phyloP scores from a whole-genome alignment of 2,797 vertebrate genomes.

The Lagorchestes hirsutus region DNA sequence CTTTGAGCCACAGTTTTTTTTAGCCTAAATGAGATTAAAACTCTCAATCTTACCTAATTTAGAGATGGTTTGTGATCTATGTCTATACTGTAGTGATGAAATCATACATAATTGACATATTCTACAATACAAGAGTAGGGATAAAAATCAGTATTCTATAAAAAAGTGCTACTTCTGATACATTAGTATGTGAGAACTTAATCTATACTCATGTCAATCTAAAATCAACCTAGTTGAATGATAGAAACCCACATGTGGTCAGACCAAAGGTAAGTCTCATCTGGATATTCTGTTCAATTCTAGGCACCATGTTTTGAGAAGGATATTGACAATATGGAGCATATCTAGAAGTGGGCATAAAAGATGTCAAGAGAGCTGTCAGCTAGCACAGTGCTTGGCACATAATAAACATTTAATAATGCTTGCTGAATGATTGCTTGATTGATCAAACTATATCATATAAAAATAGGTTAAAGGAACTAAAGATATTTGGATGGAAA shows the following conservation, averaged over 20 bases:
- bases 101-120: neutral
- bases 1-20: neutral
- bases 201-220: neutral
- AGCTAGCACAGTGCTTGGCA: neutral
- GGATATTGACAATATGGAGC: neutral
- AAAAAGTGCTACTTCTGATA: neutral
- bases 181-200: neutral
- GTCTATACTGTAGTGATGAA: neutral
- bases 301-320: neutral
- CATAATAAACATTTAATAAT: neutral
- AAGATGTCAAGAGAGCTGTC: neutral
- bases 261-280: neutral
- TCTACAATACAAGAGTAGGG: neutral
- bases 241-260: neutral
- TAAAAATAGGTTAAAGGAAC: neutral
- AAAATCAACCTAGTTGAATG: neutral
- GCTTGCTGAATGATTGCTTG: neutral
- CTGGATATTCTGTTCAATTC: neutral
- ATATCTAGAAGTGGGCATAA: neutral
- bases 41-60: neutral
- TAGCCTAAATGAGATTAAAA: neutral
- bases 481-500: neutral
- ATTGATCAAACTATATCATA: neutral
- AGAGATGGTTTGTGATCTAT: neutral
- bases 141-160: neutral